Evolutionary conservation across 2,888 invertebrate genomes (phyloP), one percentile per base, ranked within the genome.

Genomic region (Netelia inedita): DNA sequence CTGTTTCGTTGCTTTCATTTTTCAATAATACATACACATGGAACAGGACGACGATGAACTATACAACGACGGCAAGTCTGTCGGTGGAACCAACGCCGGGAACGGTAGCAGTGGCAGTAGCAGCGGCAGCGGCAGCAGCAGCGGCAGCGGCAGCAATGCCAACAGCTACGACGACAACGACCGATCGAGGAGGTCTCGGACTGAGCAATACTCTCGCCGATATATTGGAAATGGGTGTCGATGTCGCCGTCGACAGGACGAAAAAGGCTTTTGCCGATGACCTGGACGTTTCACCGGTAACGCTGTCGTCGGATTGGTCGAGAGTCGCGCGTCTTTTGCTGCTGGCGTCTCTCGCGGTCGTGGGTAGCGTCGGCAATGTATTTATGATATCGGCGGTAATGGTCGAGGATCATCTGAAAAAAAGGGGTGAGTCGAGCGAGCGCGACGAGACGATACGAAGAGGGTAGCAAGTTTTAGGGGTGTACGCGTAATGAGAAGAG

Each of bases 311-410:
- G 0, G 96, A 96, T 81, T 97, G 97, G 97, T 95, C 97, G 5
- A 94, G 96, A 28, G 94, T 97, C 28, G 96, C 95, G 1, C 94
- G 96, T 14, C 94, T 97, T 0, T 91, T 97, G 6, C 93, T 96
- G 46, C 94, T 96, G 72, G 95, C 96, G 0, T 95, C 95, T 2
- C 94, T 96, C 86, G 95, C 96, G 0, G 95, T 96, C 1, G 93
- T 96, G 68, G 96, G 96, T 10, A 96, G 96, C 89, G 95, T 96
- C 91, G 97, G 97, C 0, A 96, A 97, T 90, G 96, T 97, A 16
- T 97, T 96, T 91, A 95, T 97, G 94, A 97, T 97, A 85, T 97
- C 96, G 86, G 95, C 96, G 6, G 95, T 96, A 81, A 96, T 96
- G 95, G 96, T 96, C 55, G 96, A 96, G 89, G 96, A 96, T 89